Evolutionary conservation across 2,797 vertebrate species (phyloP), one percentile per base, ranked within the genome.

Genomic region (Kryptolebias ocellatus): DNA sequence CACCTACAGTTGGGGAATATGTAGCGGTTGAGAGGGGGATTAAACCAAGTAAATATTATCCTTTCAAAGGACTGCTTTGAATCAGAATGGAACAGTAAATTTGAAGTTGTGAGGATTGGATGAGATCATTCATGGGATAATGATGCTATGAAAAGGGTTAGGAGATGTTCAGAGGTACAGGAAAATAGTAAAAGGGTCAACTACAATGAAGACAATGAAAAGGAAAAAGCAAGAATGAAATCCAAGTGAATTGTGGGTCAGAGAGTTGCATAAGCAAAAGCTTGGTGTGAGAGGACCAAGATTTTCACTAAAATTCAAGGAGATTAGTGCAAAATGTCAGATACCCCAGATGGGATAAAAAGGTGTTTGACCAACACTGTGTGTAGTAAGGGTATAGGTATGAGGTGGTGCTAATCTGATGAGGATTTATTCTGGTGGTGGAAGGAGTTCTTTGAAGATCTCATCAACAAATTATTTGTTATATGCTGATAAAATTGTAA

Each of bases 1-100:
- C 74, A 67, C 55, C 64, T 57, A 44, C 59, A 64, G 70, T 54
- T 79, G 62, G 76, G 74, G 80, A 89, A 86, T 87, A 78, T 82
- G 82, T 67, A 63, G 83, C 84, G 86, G 80, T 85, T 71, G 70
- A 87, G 76, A 78, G 64, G 47, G 75, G 75, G 55, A 86, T 85
- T 86, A 84, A 86, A 85, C 60, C 69, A 76, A 78, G 83, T 79
- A 87, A 90, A 91, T 91, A 90, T 90, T 91, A 84, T 89, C 80
- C 81, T 84, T 85, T 68, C 24, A 72, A 74, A 60, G 63, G 76
- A 64, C 77, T 81, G 74, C 80, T 79, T 82, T 80, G 77, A 83
- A 82, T 86, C 77, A 63, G 68, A 34, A 27, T 55, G 18, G 56
- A 83, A 66, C 68, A 72, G 61, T 65, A 47, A 55, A 72, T 83